A percentile compares a stretch with the other conserved stretches of the same genome.
Conservation (phyloP, 2,888 invertebrate genomes). For the Chironomus tentans region DNA sequence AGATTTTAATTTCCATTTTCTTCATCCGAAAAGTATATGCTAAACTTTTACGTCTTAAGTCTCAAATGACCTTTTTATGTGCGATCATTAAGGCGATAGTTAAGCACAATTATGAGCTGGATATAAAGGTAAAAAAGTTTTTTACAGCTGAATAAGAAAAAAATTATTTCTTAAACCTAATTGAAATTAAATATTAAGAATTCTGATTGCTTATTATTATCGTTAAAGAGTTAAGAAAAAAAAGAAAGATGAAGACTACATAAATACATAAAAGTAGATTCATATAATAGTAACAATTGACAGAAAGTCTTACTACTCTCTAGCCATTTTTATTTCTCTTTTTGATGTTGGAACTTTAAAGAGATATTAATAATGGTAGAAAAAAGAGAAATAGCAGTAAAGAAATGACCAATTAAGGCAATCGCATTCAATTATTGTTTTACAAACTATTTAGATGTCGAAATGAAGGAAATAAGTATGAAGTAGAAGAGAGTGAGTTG, state of each 20-base stretch:
- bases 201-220: no score
- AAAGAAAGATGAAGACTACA: constrained; percentile 6
- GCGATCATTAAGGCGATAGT: no score
- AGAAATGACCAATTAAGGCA: constrained; percentile 21
- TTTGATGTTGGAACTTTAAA: not conserved
- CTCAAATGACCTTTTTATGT: no score
- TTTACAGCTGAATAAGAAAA: no score
- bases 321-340: not conserved
- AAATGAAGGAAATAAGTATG: not conserved
- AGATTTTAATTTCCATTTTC: no score
- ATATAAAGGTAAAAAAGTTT: no score
- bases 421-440: constrained; percentile 25
- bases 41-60: no score
- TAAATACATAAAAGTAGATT: constrained; percentile 17
- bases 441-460: constrained; percentile 24
- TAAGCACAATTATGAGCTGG: no score
- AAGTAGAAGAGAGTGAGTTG: not conserved
- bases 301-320: not conserved
- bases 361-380: not conserved
- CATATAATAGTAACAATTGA: not conserved
- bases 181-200: no score
- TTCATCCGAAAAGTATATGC: no score
- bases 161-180: no score
- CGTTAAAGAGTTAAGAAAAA: not conserved
- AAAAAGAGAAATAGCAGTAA: not conserved